phyloP scores from a whole-genome alignment of 2,113 vertebrate species.

The Bombycilla garrulus region DNA sequence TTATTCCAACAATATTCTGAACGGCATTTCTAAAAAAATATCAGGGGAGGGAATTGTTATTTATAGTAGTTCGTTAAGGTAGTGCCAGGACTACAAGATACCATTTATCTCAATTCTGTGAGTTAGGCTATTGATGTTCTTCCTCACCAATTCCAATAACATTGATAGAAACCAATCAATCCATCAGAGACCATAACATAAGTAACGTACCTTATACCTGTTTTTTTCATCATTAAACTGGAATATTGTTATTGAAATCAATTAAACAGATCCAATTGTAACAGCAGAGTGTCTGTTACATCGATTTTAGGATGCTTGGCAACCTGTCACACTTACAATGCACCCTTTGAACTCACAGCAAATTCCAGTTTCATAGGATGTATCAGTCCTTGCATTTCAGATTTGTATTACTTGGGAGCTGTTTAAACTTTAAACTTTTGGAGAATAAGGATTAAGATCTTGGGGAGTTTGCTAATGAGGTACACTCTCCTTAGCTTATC shows the following conservation, averaged over 20 bases:
- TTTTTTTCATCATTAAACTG: neutral
- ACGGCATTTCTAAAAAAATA: neutral
- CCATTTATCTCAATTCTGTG: neutral
- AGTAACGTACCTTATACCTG: accelerated
- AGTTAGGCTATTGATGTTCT: neutral
- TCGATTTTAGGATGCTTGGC: neutral
- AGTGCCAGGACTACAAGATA: neutral
- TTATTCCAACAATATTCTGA: neutral
- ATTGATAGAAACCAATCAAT: neutral
- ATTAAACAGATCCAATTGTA: neutral
- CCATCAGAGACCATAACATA: neutral
- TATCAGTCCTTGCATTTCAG: neutral
- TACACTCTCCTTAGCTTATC: neutral
- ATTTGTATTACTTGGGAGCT: neutral
- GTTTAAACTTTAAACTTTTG: neutral
- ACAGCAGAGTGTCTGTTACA: neutral
- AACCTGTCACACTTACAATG: neutral
- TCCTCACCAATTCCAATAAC: neutral
- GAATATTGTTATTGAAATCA: neutral
- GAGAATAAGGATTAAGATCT: neutral
- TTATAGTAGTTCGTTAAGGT: neutral
- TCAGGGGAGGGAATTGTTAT: neutral
- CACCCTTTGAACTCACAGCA: neutral
- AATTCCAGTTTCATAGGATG: neutral
- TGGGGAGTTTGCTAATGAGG: neutral